Percentiles rank a stretch among this genome's conserved stretches.
Conservation (phyloP, 1,140 invertebrate species). For the Bombus terrestris region DNA sequence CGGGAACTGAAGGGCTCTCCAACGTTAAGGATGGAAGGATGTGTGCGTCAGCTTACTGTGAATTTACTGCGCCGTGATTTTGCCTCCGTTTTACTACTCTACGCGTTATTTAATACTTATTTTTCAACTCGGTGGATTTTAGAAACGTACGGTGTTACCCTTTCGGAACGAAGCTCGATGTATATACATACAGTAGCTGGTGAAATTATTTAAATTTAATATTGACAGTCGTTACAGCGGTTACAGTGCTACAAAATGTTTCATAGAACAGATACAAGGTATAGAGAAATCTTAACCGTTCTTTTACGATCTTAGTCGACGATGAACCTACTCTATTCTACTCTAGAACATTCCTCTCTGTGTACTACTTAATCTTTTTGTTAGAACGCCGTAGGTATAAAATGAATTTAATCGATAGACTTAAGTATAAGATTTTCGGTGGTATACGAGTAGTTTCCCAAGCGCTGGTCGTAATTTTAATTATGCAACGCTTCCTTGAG, state of each 20-base stretch:
- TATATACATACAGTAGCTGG: too few species aligned
- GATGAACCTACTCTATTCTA: too few species aligned
- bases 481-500: background rate
- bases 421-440: background rate
- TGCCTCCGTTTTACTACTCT: background rate
- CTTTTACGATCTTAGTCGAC: too few species aligned
- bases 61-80: constrained; percentile 13
- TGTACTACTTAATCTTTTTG: too few species aligned
- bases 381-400: too few species aligned
- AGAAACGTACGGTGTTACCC: background rate
- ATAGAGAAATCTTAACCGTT: too few species aligned
- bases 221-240: too few species aligned
- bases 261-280: too few species aligned
- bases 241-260: too few species aligned
- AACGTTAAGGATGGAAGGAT: constrained; percentile 31
- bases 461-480: background rate
- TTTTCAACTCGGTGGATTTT: background rate
- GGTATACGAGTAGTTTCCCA: background rate
- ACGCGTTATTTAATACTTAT: background rate
- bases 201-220: too few species aligned
- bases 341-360: too few species aligned
- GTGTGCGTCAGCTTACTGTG: constrained; percentile 44
- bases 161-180: background rate
- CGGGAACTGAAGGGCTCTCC: constrained; percentile 47
- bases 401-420: too few species aligned